These are phyloP conservation scores for Drosophila sucinea DNA, from an alignment of 1,140 invertebrate genomes.

Conservation along the genomic window DNA sequence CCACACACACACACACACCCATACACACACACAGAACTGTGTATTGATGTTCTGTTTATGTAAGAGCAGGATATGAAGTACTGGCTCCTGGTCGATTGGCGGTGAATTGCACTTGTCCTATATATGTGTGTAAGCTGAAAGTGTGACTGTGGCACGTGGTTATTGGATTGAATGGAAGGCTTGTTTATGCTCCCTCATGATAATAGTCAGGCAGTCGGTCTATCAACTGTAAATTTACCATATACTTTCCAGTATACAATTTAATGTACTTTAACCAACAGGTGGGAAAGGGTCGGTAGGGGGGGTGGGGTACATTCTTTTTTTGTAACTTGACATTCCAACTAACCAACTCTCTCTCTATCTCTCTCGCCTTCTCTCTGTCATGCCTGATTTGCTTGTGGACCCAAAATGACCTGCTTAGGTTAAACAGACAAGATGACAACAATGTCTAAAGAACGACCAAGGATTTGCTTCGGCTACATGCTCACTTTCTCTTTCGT, in stretches of 20 bases:
- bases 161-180: conserved; percentile 16
- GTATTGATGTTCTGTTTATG: conserved; percentile 55
- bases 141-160: conserved; percentile 55
- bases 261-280: not conserved
- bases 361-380: not conserved
- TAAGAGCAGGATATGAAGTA: conserved; percentile 72
- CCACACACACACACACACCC: conserved; percentile 22
- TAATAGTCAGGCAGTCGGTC: conserved; percentile 20
- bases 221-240: not conserved
- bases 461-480: conserved; percentile 1
- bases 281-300: too few relatives aligned
- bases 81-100: conserved; percentile 53
- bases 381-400: conserved; percentile 44
- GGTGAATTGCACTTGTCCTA: conserved; percentile 42
- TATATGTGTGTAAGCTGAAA: not conserved
- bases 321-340: conserved; percentile 3
- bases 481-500: conserved; percentile 41
- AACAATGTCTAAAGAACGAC: conserved; percentile 53
- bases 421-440: conserved; percentile 53
- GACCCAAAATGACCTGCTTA: conserved; percentile 38
- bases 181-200: conserved; percentile 33
- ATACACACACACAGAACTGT: not conserved
- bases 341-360: not conserved
- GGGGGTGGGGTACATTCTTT: not conserved
- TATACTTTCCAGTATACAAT: not conserved